Base-by-base conservation (phyloP, 2,113 vertebrate genomes). In the Phodopus roborovskii region DNA sequence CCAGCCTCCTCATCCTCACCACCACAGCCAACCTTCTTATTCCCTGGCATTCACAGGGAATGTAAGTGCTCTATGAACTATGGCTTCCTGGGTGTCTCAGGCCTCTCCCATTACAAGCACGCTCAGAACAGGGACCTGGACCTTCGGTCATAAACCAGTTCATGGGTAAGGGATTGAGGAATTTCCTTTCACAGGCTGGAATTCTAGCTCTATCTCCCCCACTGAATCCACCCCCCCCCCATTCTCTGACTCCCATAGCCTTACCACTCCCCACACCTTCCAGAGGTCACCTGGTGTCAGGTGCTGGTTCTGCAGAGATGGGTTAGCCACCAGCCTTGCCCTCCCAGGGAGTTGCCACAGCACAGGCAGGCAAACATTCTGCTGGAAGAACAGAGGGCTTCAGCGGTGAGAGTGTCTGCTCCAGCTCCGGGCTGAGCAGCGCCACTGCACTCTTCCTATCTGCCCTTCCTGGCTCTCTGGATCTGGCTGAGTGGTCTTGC, bases 61-160 rank as follows among this genome's bases (percentile, higher is more conserved):
- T 66, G 60, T 36, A 16, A 26, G 53, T 92, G 77, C 45, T 13
- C 90, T 45, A 22, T 64, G 42, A 77, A 8, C 90, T 88, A 68
- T 50, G 92, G 36, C 39, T 94, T 91, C 96, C 97, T 66, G 95
- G 78, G 75, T 78, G 73, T 56, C 92, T 79, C 84, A 56, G 88
- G 84, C 45, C 39, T 94, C 71, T 66, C 53, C 84, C 77, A 79
- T 50, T 58, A 81, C 77, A 73, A 92, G 50, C 22, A 64, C 83
- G 53, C 53, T 28, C 56, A 68, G 73, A 79, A 45, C 85, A 83
- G 19, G 82, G 56, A 78, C 68, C 77, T 45, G 0, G 56, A 42
- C 11, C 10, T 90, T 91, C 64, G 81, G 81, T 85, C 93, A 93
- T 71, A 48, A 68, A 56, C 82, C 77, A 56, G 39, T n/a, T 28